Evolutionary conservation across 2,113 vertebrate species (phyloP), one percentile per base, ranked within the genome.

Genomic region (Meriones unguiculatus): DNA sequence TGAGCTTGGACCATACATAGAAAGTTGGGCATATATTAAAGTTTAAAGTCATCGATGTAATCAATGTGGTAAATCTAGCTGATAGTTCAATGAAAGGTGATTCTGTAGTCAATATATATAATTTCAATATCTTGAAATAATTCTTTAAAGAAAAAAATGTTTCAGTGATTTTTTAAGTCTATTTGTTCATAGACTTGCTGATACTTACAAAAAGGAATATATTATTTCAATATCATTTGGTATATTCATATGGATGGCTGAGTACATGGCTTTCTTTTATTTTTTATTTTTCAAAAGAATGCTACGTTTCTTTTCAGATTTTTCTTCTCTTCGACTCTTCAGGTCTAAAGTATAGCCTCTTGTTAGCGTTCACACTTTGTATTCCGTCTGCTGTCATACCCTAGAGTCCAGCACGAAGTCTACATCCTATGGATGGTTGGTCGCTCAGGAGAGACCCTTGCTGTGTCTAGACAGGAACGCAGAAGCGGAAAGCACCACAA

Each of bases 141-240:
- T 90, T 90, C 2, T 17, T 94, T 95, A 28, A 77, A 72, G 25
- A 46, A 75, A 81, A 90, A 69, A 90, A 46, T 50, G 84, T 87
- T 87, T 69, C 8, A 38, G 0, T 65, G 9, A 13, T 67, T 93
- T 70, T 81, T 87, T 46, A 77, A 52, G 38, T 38, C 38, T 28
- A 2, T 41, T 84, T 32, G 7, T 22, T 84, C 57, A 67, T 35
- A 81, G 30, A 94, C 90, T 41, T 84, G 2, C 10, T 8, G 30
- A 0, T 87, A 2, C 62, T 80, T 70, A 52, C 30, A 18, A 17
- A 35, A 75, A 90, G 73, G 20, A 72, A 78, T 38, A 73, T 54
- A 46, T 69, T 82, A 8, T 85, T 59, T 65, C 1, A 90, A 17
- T 88, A 72, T 54, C n/a, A 94, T 46, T 80, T 92, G 30, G 72